Evolutionary conservation across 1,140 invertebrate species (phyloP).

Genomic region (Meloidogyne exigua): DNA sequence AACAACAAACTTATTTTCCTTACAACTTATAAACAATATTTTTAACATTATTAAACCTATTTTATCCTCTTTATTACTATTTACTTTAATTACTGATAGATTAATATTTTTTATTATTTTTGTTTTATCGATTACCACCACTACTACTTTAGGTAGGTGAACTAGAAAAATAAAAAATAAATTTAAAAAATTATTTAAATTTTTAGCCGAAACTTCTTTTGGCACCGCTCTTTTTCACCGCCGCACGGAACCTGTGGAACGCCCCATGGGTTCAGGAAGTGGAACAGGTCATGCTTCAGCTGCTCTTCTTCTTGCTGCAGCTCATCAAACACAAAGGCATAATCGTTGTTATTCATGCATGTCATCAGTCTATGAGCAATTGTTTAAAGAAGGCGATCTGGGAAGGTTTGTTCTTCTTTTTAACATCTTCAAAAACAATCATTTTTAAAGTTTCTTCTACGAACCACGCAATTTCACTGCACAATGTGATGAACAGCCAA

Average conservation of each 20-base stretch:
- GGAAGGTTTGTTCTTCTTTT: constrained; percentile 33
- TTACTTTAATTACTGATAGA: constrained; percentile 2
- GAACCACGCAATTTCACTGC: constrained; percentile 45
- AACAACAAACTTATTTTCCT: neutral
- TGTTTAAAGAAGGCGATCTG: constrained; percentile 42
- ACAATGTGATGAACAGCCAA: constrained; percentile 43
- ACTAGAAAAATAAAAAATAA: neutral
- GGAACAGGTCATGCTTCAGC: constrained; percentile 23
- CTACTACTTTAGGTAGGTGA: neutral
- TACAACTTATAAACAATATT: neutral
- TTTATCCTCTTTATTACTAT: neutral
- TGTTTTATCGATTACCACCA: neutral
- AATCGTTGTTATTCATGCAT: constrained; percentile 50
- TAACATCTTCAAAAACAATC: neutral
- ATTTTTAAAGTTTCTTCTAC: constrained; percentile 45
- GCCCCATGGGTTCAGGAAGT: neutral
- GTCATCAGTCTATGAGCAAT: constrained; percentile 45
- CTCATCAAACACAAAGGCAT: constrained; percentile 22
- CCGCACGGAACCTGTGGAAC: neutral
- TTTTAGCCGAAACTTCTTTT: neutral
- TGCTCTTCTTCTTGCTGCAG: constrained; percentile 8
- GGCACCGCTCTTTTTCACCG: neutral
- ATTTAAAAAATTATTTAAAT: neutral
- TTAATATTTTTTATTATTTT: neutral
- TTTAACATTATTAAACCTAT: neutral